These are phyloP conservation scores for Muntiacus reevesi DNA, from an alignment of 2,113 vertebrate species.

Conservation along the genomic window DNA sequence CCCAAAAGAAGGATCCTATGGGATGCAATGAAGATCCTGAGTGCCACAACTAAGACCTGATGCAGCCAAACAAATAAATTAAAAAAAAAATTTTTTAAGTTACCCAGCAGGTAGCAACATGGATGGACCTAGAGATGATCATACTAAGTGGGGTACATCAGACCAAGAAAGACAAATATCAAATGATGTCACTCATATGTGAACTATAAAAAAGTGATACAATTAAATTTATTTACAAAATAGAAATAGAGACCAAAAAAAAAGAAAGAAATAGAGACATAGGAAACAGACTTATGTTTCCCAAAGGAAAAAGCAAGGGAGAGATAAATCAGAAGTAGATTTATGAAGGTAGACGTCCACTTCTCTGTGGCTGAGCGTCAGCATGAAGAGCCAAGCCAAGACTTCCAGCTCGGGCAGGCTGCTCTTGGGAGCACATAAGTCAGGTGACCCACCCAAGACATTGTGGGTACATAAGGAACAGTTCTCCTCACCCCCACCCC, in stretches of 20 bases:
- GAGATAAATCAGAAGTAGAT: background rate
- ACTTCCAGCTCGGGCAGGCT: background rate
- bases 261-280: background rate
- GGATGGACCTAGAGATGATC: background rate
- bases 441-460: background rate
- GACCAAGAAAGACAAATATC: background rate
- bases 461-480: accelerated
- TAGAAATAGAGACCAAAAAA: background rate
- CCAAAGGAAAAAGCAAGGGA: background rate
- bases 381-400: background rate
- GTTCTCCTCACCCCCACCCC: accelerated
- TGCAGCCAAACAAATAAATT: background rate
- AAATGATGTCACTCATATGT: background rate
- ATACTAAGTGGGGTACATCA: background rate
- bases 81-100: background rate
- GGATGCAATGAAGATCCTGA: background rate
- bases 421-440: background rate
- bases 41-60: background rate
- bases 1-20: background rate
- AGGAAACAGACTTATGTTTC: background rate
- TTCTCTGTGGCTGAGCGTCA: background rate
- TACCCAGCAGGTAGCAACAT: background rate
- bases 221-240: background rate
- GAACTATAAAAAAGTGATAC: background rate
- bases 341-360: accelerated